Percentiles rank a stretch among this genome's conserved stretches.
phyloP scores from a whole-genome alignment of 2,797 vertebrate genomes.

The Lepilemur septentrionalis region DNA sequence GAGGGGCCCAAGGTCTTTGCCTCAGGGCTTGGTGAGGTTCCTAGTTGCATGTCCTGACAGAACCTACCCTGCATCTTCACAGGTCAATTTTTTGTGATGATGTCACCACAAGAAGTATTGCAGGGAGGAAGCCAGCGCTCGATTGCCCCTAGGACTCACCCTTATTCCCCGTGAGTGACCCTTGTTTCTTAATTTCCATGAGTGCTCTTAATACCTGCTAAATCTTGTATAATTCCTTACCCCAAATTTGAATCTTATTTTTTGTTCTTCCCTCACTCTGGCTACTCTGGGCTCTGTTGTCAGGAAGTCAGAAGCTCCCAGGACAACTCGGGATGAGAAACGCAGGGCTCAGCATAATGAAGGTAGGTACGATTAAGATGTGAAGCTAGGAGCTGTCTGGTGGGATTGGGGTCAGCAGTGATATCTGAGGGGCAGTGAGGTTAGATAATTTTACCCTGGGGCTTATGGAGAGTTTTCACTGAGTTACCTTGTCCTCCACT shows the following conservation, averaged over 20 bases:
- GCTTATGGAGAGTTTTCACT: background rate
- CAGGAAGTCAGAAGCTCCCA: constrained; percentile 86
- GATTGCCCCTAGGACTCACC: constrained; percentile 92
- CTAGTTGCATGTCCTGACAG: background rate
- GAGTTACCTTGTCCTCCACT: background rate
- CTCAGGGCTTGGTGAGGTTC: background rate
- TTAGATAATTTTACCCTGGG: background rate
- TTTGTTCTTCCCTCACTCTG: background rate
- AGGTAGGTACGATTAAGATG: constrained; percentile 74
- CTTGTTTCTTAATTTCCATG: background rate
- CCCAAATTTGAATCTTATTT: background rate
- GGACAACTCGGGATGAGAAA: constrained; percentile 88
- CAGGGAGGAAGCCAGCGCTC: constrained; percentile 91
- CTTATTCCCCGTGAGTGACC: constrained; percentile 91
- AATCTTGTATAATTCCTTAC: background rate
- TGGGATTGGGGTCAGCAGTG: background rate
- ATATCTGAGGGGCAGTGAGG: background rate
- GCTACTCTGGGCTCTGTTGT: background rate
- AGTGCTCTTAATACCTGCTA: background rate
- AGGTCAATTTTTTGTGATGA: constrained; percentile 97
- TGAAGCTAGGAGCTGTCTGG: background rate
- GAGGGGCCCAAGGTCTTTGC: background rate
- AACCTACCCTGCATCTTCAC: background rate
- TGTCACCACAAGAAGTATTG: constrained; percentile 96
- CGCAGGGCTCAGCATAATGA: constrained; percentile 90